Evolutionary conservation across 2,797 vertebrate genomes (phyloP), one percentile per base, ranked within the genome.

Genomic region (Pantherophis alleghaniensis): DNA sequence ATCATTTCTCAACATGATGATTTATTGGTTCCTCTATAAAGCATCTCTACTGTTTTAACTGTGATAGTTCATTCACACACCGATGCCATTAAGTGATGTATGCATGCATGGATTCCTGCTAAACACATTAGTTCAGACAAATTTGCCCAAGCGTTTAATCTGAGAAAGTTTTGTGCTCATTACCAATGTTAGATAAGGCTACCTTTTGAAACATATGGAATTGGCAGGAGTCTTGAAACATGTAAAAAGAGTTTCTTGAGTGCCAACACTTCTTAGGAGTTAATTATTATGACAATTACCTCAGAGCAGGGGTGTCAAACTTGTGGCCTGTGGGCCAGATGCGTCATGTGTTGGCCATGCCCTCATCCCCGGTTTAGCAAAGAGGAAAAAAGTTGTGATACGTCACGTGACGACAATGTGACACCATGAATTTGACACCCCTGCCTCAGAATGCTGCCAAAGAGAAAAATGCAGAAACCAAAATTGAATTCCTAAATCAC

Each of bases 401-500:
- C 18, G 18, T 59, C 57, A 59, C 18, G 18, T 59, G 57, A 59
- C 1, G 18, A 59, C 57, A 59, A 59, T 2, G 1, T 59, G 57
- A 59, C 18, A 18, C 18, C 18, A 5, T 6, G 18, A 59, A 20
- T 59, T 59, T 59, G 57, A 20, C 18, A 59, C 57, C 5, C 5
- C 57, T 95, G 95, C 94, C 53, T 90, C 93, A 92, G 32, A 37
- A 37, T 61, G 56, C 53, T 24, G 53, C 22, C 59, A 26, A 93
- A 94, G 95, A 92, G 87, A 92, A 93, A 91, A 88, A 89, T 94
- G 87, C 26, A 92, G 93, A 74, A n/a, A 9, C 92, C 92, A 89
- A 42, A 51, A 1, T 1, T 91, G 92, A 87, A 91, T 94, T 95
- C 93, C 96, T 96, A 96, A 96, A 96, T 96, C 96, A 96, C n/a